These are phyloP conservation scores for Incurvaria masculella DNA, from an alignment of 2,888 invertebrate species.

Conservation along the genomic window DNA sequence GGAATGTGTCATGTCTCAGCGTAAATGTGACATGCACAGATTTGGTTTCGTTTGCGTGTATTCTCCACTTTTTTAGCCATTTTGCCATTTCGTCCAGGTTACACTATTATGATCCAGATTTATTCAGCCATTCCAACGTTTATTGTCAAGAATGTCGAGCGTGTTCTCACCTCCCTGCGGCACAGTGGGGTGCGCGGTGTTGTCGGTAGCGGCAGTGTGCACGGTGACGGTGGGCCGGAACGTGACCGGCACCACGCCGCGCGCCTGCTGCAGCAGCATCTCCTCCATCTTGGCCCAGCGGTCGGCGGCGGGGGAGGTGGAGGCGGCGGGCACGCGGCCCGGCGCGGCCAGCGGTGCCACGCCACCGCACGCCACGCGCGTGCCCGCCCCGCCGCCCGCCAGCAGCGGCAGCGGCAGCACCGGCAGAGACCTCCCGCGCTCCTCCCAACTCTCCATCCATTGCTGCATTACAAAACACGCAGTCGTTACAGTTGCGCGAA, in stretches of 20 bases:
- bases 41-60: too few relatives aligned
- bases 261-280: constrained; percentile 67
- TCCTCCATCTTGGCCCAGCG: constrained; percentile 75
- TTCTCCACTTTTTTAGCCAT: too few relatives aligned
- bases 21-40: too few relatives aligned
- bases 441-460: constrained; percentile 42
- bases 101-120: too few relatives aligned
- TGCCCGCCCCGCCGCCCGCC: constrained; percentile 62
- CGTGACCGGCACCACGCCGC: constrained; percentile 66
- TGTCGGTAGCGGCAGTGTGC: constrained; percentile 65
- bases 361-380: constrained; percentile 67
- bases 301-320: constrained; percentile 38
- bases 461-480: constrained; percentile 30
- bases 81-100: too few relatives aligned
- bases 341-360: constrained; percentile 54
- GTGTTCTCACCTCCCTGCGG: constrained; percentile 70
- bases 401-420: constrained; percentile 69
- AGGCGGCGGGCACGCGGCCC: constrained; percentile 53
- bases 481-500: background rate
- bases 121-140: too few relatives aligned
- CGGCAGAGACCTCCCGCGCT: constrained; percentile 44
- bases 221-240: constrained; percentile 77
- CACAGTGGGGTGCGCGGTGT: constrained; percentile 62
- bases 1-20: too few relatives aligned
- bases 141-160: too few relatives aligned